Evolutionary conservation across 2,113 vertebrate species (phyloP).

Genomic region (Alexandromys fortis): DNA sequence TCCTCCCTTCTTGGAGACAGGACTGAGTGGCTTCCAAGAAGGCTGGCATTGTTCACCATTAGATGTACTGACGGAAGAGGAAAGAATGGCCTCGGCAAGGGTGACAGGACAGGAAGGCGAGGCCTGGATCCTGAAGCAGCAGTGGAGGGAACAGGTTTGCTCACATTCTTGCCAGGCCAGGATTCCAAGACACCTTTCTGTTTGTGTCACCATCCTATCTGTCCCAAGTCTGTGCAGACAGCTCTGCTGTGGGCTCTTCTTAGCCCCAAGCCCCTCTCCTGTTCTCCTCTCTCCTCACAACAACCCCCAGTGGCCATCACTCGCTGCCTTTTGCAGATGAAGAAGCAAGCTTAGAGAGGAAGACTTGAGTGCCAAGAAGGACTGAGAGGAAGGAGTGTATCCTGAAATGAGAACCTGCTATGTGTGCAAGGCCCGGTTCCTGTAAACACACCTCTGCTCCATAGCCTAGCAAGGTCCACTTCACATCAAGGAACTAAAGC

Average conservation of each 20-base stretch:
- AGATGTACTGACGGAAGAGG: not conserved
- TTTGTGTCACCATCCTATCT: constrained; percentile 49
- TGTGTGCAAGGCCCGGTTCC: not conserved
- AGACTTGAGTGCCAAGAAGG: not conserved
- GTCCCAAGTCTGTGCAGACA: not conserved
- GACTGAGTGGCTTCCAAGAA: constrained; percentile 57
- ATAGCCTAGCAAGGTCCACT: not conserved
- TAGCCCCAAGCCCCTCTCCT: not conserved
- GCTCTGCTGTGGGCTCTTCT: not conserved
- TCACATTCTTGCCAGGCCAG: constrained; percentile 63
- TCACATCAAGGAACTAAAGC: not conserved
- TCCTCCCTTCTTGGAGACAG: constrained; percentile 12
- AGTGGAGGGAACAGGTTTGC: constrained; percentile 54
- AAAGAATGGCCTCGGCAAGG: not conserved
- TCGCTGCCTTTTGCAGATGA: not conserved
- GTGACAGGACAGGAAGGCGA: not conserved
- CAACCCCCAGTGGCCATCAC: not conserved
- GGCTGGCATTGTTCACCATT: not conserved
- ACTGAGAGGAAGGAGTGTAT: not conserved
- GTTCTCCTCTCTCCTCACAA: not conserved
- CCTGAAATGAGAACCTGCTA: not conserved
- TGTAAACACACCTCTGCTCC: not conserved
- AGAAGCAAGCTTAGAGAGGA: constrained; percentile 12
- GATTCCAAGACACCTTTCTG: constrained; percentile 68
- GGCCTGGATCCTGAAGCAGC: not conserved